These are phyloP conservation scores for Phthorimaea operculella DNA, from an alignment of 1,140 invertebrate species.

Conservation along the genomic window DNA sequence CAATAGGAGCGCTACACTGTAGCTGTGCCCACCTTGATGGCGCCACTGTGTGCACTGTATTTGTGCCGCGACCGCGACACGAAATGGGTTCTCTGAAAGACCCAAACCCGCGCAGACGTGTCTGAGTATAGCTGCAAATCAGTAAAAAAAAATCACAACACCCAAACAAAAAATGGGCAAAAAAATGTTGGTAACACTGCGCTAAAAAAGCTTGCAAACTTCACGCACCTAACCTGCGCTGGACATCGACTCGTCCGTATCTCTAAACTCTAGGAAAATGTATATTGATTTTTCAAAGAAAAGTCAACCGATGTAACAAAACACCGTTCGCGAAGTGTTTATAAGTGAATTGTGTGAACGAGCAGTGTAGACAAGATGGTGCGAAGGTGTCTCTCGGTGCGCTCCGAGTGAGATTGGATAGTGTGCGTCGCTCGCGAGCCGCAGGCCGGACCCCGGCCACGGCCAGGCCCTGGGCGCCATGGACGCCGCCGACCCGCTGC, in stretches of 20 bases:
- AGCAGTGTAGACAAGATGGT: conserved; percentile 63
- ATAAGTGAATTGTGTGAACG: conserved; percentile 60
- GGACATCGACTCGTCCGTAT: conserved; percentile 69
- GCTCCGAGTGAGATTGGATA: conserved; percentile 47
- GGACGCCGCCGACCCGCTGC: conserved; percentile 61
- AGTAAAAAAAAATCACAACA: conserved; percentile 66
- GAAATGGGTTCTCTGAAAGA: conserved; percentile 44
- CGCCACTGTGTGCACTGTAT: too few species aligned
- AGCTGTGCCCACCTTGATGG: too few species aligned
- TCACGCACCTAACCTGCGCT: conserved; percentile 69
- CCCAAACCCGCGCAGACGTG: conserved; percentile 39
- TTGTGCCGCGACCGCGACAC: neutral
- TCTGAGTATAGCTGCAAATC: conserved; percentile 60
- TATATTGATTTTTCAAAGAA: conserved; percentile 71
- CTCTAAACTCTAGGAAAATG: conserved; percentile 67
- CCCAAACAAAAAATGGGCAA: conserved; percentile 67
- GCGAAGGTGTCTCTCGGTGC: conserved; percentile 61
- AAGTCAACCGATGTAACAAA: conserved; percentile 69
- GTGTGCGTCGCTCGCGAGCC: conserved; percentile 57
- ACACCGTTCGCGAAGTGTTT: conserved; percentile 67
- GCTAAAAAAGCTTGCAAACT: conserved; percentile 71
- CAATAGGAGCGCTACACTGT: neutral
- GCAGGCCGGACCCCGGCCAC: conserved; percentile 57
- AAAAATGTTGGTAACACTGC: conserved; percentile 70
- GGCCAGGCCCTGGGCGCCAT: conserved; percentile 56